These are phyloP conservation scores for Nasonovia ribisnigri DNA, from an alignment of 2,888 invertebrate genomes.

Conservation along the genomic window DNA sequence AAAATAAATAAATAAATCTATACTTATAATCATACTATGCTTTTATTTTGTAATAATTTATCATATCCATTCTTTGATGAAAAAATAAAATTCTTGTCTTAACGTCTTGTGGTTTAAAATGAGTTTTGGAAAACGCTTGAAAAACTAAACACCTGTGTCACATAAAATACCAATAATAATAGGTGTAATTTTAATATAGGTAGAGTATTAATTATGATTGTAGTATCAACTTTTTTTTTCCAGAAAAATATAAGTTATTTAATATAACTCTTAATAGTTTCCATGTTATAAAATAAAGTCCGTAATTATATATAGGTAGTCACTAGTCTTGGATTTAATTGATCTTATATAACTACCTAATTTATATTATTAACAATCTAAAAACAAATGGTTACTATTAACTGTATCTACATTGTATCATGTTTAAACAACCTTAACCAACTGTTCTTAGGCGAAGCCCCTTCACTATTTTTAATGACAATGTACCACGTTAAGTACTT, in stretches of 20 bases:
- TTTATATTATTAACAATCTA: neutral
- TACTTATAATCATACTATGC: neutral
- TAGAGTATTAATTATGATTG: neutral
- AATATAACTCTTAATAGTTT: neutral
- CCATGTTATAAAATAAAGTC: neutral
- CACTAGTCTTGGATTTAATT: neutral
- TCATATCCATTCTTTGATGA: neutral
- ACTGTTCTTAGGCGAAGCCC: neutral
- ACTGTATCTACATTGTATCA: neutral
- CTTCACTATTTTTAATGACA: neutral
- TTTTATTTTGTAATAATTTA: neutral
- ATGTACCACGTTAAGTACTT: neutral
- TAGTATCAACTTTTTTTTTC: neutral
- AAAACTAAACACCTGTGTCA: neutral
- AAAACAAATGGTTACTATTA: neutral
- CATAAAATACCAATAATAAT: neutral
- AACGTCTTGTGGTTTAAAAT: neutral
- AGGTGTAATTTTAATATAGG: neutral
- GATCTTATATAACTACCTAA: neutral
- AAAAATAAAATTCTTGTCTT: neutral
- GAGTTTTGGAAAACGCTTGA: neutral
- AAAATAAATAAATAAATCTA: no score
- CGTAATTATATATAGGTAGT: neutral
- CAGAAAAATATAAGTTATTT: neutral
- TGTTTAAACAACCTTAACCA: neutral